Evolutionary conservation across 2,888 invertebrate species (phyloP).

Genomic region (Agrotis ipsilon): DNA sequence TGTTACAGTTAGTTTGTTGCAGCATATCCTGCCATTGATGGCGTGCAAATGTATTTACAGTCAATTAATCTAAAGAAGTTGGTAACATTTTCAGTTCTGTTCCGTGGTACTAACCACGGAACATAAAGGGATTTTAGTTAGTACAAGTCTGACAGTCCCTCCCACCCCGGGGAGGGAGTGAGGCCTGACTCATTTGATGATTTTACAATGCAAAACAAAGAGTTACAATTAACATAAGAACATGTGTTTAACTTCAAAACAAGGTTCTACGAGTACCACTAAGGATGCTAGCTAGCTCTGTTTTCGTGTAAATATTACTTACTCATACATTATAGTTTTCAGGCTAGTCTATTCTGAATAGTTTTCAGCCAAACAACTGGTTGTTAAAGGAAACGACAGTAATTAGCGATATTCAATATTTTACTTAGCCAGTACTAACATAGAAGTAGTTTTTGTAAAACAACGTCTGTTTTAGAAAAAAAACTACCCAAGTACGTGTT

Average conservation of each 20-base stretch:
- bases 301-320: neutral
- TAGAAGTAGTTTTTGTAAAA: neutral
- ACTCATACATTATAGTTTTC: constrained; percentile 2
- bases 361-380: constrained; percentile 30
- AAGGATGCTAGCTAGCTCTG: neutral
- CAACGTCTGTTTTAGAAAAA: constrained; percentile 4
- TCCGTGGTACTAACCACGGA: no score
- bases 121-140: no score
- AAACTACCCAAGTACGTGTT: no score
- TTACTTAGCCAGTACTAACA: constrained; percentile 17
- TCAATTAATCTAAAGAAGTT: no score
- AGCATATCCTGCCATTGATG: no score
- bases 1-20: no score
- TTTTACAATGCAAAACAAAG: no score
- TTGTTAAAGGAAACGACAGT: constrained; percentile 28
- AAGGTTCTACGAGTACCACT: neutral
- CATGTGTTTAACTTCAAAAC: neutral
- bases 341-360: constrained; percentile 10
- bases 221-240: neutral
- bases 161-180: no score
- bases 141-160: no score
- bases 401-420: constrained; percentile 51
- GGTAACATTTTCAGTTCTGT: no score
- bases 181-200: no score
- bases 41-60: no score